These are phyloP conservation scores for Emberiza fucata DNA, from an alignment of 2,113 vertebrate genomes.

Conservation along the genomic window DNA sequence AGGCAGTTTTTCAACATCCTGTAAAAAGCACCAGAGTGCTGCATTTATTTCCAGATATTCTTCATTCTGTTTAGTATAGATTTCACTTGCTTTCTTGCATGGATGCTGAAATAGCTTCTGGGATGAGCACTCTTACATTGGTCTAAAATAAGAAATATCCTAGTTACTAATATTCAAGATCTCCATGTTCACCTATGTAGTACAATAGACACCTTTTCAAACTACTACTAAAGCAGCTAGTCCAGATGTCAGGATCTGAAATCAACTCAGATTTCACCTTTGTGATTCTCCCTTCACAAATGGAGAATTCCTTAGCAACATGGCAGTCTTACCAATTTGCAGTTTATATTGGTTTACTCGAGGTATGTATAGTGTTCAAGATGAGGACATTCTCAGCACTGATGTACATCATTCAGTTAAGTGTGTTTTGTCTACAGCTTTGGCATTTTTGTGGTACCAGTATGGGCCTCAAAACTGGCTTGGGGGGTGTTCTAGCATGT, in stretches of 20 bases:
- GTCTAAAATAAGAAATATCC: background rate
- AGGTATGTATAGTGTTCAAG: background rate
- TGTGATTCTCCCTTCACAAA: background rate
- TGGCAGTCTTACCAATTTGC: background rate
- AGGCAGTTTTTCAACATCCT: background rate
- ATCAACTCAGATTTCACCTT: background rate
- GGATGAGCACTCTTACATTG: background rate
- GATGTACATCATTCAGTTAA: background rate
- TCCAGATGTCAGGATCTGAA: background rate
- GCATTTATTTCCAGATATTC: background rate
- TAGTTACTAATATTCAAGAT: background rate
- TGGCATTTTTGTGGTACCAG: background rate
- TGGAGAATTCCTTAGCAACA: background rate
- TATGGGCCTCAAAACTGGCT: background rate
- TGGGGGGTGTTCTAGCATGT: background rate
- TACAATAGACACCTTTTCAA: background rate
- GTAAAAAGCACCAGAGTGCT: background rate
- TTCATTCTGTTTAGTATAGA: background rate
- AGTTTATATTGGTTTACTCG: background rate
- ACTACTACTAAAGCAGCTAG: background rate
- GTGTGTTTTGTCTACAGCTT: background rate
- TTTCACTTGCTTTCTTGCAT: background rate
- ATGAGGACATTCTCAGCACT: background rate
- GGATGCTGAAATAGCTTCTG: background rate
- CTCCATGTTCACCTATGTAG: background rate